Base-by-base conservation (phyloP, 1,140 invertebrate genomes). In the Liolophura sinensis region DNA sequence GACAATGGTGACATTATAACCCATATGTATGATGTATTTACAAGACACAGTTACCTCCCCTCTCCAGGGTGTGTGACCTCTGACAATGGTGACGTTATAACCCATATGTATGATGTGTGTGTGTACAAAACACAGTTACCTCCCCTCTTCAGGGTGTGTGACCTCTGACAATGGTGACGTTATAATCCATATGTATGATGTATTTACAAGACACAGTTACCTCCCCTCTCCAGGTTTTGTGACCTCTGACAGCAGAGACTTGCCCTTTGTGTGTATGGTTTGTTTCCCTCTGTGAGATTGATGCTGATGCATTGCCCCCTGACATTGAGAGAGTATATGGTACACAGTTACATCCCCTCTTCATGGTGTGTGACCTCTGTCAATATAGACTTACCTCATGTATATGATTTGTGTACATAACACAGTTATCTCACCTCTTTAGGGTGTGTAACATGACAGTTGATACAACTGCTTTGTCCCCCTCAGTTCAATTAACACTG, bases 261-360 rank as follows among this genome's bases (percentile, higher is more conserved):
- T 40, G 9, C 31, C 31, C 31, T 9, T 5, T 40, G 9, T 40
- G 31, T 40, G 9, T 40, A 87, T 92, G 78, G 22, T 11, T 51
- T 15, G 9, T 27, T 56, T 20, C 54, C 64, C 66, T 24, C 69
- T 87, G 92, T 78, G 90, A 93, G 67, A 87, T 97, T 47, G 89
- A 93, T 81, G 91, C 92, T 0, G 94, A 97, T 79, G 82, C 98
- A 55, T 93, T 93, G 1, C 92, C 92, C 46, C 93, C 95, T 9
- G 91, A 96, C 76, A 93, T 99, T 61, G 97, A 98, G 85, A 97
- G 97, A 27, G 96, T 99, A 72, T 99, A 99, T 82, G 97, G 90
- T 93, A 68, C 87, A 97, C 48, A 89, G 93, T 81, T 93, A 97
- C 79, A 82, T 98, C 55, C 93, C 93, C 1, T 92, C 92, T 46